Evolutionary conservation across 2,797 vertebrate species (phyloP), one percentile per base, ranked within the genome.

Genomic region (Acanthurus tractus): DNA sequence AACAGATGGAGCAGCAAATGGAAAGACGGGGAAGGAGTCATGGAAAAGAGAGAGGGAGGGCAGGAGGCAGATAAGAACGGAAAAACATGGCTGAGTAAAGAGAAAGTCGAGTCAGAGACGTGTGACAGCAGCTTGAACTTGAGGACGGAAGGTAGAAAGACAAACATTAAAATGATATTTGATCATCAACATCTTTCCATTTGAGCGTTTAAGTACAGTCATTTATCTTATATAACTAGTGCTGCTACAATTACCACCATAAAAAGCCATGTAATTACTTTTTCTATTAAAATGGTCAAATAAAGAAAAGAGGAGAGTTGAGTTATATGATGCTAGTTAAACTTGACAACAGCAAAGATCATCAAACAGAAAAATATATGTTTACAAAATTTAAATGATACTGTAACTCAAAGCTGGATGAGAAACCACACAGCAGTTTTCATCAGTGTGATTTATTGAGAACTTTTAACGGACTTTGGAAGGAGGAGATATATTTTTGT

Each of bases 1-100:
- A 15, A 13, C 55, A 78, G 29, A 70, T 45, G 69, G 63, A 48
- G 59, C 11, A 46, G 20, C 6, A 23, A 38, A 52, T 52, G 65
- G 45, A 78, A 70, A 54, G 34, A 75, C 40, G 48, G 25, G 36
- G 36, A 34, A 49, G 53, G 45, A 38, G 46, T 10, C 3, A 54
- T 15, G 54, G 50, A 63, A 49, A 55, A 57, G 25, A 29, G 25
- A 11, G 38, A 17, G 69, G 40, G 58, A 34, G 42, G 25, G 25
- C 25, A 29, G 25, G 25, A 29, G 40, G 38, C 38, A 45, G 57
- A 81, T 55, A 49, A 54, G 54, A 69, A 48, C 62, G 46, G 56
- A 67, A 55, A 70, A 64, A 71, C 40, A 61, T 71, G 25, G 17
- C 25, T 45, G 56, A 42, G 53, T 36, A 65, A 23, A 65, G 36